Conservation (phyloP, 2,888 invertebrate species). For the Troilus luridus region DNA sequence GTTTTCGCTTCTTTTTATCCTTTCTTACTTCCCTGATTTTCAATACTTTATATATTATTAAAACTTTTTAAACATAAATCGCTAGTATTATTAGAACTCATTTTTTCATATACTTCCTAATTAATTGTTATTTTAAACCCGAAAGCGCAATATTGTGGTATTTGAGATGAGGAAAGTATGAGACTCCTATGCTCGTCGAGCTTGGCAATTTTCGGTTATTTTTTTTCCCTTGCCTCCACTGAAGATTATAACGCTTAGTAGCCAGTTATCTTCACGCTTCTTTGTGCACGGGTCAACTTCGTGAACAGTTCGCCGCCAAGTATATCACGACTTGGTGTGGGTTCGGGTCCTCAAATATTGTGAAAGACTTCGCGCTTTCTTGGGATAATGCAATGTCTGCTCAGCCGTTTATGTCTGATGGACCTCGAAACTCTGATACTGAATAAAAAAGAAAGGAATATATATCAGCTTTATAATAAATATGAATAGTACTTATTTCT, state of each 20-base stretch:
- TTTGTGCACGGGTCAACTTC: constrained; percentile 14
- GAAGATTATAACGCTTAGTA: constrained; percentile 40
- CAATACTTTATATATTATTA: no score
- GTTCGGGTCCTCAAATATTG: neutral
- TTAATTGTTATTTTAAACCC: no score
- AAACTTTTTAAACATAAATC: no score
- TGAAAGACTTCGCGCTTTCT: constrained; percentile 24
- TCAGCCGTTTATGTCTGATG: neutral
- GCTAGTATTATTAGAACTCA: no score
- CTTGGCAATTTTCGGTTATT: constrained; percentile 17
- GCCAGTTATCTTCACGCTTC: constrained; percentile 5
- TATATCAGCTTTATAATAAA: no score
- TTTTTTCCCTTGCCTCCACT: neutral
- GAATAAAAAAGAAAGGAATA: no score
- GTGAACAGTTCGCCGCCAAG: neutral
- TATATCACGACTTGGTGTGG: constrained; percentile 18
- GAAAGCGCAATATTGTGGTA: neutral
- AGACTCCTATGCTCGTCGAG: neutral
- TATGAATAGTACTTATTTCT: no score
- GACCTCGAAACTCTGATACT: no score
- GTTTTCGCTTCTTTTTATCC: no score
- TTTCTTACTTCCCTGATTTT: no score
- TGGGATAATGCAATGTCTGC: constrained; percentile 16
- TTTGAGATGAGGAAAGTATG: neutral
- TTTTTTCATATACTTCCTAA: no score